Base-by-base conservation (phyloP, 2,113 vertebrate genomes). In the Hylia prasina region DNA sequence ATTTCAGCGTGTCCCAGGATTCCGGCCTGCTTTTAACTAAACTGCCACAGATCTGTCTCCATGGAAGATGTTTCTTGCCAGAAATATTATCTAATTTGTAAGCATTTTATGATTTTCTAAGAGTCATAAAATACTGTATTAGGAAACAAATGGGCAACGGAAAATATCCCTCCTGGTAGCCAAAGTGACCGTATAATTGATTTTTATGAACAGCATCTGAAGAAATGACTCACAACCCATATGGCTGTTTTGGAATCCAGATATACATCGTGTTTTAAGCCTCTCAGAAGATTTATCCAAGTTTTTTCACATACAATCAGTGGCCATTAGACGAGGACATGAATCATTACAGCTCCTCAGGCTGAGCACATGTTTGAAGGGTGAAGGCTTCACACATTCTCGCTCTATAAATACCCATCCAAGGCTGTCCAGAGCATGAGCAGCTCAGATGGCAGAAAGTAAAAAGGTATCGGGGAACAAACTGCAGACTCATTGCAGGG, bases 151-250 rank as follows among this genome's bases (percentile, higher is more conserved):
- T 83, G 27, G 87, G 82, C 89, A 96, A 91, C 1, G 4, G 82
- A 86, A 92, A 63, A 90, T 61, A 91, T 70, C 84, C 39, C 53
- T 90, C 54, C 77, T 82, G 72, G 93, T 93, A 96, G 95, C 94
- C 93, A 94, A 89, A 91, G 87, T 91, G 76, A 95, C 83, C 50
- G 21, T 87, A 78, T 90, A 68, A 54, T 95, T 93, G 68, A 71
- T 78, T 96, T 96, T 95, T 66, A 94, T 90, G 87, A 88, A 37
- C 76, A 93, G 84, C 82, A 57, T 91, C 89, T 95, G 85, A 81
- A 97, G 65, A 68, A 81, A 56, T 97, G 96, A 97, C 77, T 98
- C 95, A 97, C 79, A 68, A 45, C 10, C 92, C 94, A 95, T 91
- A 88, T 87, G 91, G 92, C 47, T 87, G 27, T 78, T 86, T 94